Evolutionary conservation across 2,888 invertebrate species (phyloP), one percentile per base, ranked within the genome.

Genomic region (Ichneumon xanthorius): DNA sequence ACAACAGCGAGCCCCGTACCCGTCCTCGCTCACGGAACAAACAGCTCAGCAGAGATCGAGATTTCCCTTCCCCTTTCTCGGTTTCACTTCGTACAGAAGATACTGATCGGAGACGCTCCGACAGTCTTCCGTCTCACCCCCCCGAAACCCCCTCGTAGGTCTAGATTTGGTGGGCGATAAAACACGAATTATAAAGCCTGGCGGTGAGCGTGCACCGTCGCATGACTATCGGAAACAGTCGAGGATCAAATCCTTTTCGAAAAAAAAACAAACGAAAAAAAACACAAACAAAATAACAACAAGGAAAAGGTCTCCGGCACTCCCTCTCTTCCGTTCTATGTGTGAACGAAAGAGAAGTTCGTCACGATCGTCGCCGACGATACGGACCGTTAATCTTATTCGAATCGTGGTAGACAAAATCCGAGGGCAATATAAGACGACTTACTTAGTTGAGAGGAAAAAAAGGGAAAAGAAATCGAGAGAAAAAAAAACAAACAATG

Each of bases 51-150:
- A 86, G 81, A 85, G 89, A 22, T 91, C 93, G 82, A 90, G 93
- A 82, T 93, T 92, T 86, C 93, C 92, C 45, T 92, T 93, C 83
- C 92, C 93, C 45, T 93, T 92, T 87, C 89, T 92, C 61, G 91
- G 92, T 86, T 93, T 92, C 85, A 88, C 93, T 58, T 93, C 93
- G 55, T 93, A 93, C 82, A 91, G 92, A 86, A 91, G 93, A 89
- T 93, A 92, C 88, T 93, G 88, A 92, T 33, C 22, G 45, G 19
- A 72, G 55, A 22, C 9, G 4, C 11, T 45, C 19, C 19, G 19
- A 67, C 40, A 67, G 55, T 4, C 11, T 45, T 70, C 26, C 16
- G 45, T 45, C 16, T 0, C 26, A 2, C 30, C n/a, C 7, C 58
- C 7, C 16, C 73, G 7, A 5, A 22, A 55, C 53, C 9, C 53